Evolutionary conservation across 2,888 invertebrate genomes (phyloP).

Genomic region (Pyrrhosoma nymphula): DNA sequence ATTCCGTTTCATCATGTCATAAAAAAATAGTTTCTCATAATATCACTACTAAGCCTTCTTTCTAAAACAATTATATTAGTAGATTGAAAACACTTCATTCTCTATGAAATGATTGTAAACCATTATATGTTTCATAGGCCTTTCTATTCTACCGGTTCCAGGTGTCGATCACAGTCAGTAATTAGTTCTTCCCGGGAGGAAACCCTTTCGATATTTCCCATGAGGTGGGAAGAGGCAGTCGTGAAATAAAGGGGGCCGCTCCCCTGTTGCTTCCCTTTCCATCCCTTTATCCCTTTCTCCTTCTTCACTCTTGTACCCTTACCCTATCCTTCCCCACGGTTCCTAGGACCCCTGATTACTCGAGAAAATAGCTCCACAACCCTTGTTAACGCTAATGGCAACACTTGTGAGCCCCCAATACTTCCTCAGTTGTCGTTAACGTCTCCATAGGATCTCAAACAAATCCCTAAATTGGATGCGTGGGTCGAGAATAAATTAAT

Average conservation of each 20-base stretch:
- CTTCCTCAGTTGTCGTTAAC: neutral
- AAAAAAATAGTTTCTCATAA: too few relatives aligned
- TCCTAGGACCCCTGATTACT: neutral
- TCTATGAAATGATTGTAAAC: too few relatives aligned
- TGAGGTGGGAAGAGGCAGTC: neutral
- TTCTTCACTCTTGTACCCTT: neutral
- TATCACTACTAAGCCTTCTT: too few relatives aligned
- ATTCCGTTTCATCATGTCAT: too few relatives aligned
- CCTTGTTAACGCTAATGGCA: slow-evolving; percentile 14
- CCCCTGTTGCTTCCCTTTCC: neutral
- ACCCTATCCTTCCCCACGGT: neutral
- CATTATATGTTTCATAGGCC: too few relatives aligned
- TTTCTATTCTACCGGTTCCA: neutral
- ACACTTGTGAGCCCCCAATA: neutral
- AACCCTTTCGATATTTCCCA: neutral
- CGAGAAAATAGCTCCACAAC: neutral
- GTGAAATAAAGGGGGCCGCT: neutral
- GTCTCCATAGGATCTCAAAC: neutral
- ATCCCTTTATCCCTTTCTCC: neutral
- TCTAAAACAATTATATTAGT: too few relatives aligned
- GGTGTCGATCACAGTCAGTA: neutral
- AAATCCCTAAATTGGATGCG: slow-evolving; percentile 8
- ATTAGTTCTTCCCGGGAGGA: neutral
- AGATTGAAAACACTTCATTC: too few relatives aligned
- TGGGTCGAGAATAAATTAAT: neutral